Conservation (phyloP, 2,888 invertebrate genomes). For the Allophyes oxyacanthae region DNA sequence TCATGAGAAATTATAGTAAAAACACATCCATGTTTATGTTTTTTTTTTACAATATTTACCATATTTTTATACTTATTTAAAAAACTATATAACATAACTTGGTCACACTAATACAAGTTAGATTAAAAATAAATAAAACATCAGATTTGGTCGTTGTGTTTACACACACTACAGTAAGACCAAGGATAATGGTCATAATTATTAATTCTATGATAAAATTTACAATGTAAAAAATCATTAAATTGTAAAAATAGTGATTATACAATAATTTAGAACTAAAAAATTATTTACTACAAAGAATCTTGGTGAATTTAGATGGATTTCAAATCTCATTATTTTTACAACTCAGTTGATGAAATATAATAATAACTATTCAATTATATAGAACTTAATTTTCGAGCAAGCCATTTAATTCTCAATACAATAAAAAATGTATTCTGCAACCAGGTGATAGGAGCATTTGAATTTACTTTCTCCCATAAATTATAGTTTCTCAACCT, state of each 20-base stretch:
- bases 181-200: conserved; percentile 5
- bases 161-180: conserved; percentile 19
- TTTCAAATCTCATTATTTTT: too few relatives aligned
- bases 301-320: conserved; percentile 5
- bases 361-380: too few relatives aligned
- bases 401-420: too few relatives aligned
- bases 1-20: too few relatives aligned
- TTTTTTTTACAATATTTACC: background rate
- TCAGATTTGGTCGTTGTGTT: conserved; percentile 37
- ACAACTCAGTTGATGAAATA: too few relatives aligned
- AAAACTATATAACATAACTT: conserved; percentile 16
- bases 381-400: too few relatives aligned
- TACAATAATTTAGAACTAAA: conserved; percentile 18
- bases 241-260: conserved; percentile 8
- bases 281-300: conserved; percentile 6
- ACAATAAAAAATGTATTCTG: background rate
- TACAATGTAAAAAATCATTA: conserved; percentile 13
- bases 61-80: conserved; percentile 16
- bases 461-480: too few relatives aligned
- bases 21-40: background rate
- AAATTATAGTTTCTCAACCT: too few relatives aligned
- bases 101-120: conserved; percentile 17
- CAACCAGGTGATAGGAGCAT: too few relatives aligned
- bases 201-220: conserved; percentile 9
- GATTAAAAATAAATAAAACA: conserved; percentile 30